A percentile compares a stretch with the other conserved stretches of the same genome.
These are phyloP conservation scores for Thaumetopoea pityocampa DNA, from an alignment of 1,140 invertebrate genomes.

Conservation along the genomic window DNA sequence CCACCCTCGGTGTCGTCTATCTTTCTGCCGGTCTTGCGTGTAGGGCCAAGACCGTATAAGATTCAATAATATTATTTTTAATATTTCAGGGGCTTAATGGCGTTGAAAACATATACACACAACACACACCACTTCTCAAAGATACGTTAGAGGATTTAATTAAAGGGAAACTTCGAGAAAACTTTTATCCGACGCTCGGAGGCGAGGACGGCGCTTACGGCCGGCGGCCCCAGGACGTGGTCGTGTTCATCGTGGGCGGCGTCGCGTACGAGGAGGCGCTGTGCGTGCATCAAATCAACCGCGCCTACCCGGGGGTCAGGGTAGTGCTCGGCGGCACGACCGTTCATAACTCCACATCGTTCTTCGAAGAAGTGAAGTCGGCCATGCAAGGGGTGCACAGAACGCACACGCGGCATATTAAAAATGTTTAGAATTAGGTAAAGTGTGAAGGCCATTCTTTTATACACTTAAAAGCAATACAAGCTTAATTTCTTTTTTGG, in stretches of 20 bases:
- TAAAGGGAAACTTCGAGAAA: conserved; percentile 90
- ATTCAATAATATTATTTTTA: conserved; percentile 11
- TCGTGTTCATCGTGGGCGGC: conserved; percentile 98
- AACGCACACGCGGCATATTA: conserved; percentile 71
- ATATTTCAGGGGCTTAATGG: conserved; percentile 86
- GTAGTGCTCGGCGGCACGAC: conserved; percentile 93
- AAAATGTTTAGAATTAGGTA: conserved; percentile 30
- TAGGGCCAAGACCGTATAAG: too few relatives aligned
- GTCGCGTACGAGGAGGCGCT: conserved; percentile 97
- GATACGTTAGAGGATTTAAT: conserved; percentile 92
- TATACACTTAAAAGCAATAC: too few relatives aligned
- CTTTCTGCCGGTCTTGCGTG: too few relatives aligned
- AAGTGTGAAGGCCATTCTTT: conserved; percentile 3
- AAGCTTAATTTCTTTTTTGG: too few relatives aligned
- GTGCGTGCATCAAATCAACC: conserved; percentile 90
- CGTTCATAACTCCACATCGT: conserved; percentile 92
- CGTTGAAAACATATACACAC: conserved; percentile 98
- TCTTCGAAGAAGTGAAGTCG: conserved; percentile 82
- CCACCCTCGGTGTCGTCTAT: too few relatives aligned
- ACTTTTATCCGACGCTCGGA: conserved; percentile 88
- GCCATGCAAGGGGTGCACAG: conserved; percentile 75
- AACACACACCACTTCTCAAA: conserved; percentile 92
- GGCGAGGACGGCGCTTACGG: conserved; percentile 74
- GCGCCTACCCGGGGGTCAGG: conserved; percentile 83
- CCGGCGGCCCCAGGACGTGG: conserved; percentile 88